These are phyloP conservation scores for Calliopsis andreniformis DNA, from an alignment of 1,140 invertebrate species.

Conservation along the genomic window DNA sequence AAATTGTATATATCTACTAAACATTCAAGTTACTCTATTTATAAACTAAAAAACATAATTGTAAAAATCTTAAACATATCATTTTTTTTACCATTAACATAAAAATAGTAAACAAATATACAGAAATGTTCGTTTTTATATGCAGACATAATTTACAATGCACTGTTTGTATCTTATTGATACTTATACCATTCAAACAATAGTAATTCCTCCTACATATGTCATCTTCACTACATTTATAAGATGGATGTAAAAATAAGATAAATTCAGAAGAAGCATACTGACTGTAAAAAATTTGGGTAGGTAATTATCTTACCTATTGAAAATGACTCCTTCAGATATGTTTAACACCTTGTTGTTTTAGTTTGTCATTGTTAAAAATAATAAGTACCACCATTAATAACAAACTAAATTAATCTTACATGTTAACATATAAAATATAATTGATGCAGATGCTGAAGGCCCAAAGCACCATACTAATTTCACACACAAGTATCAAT, in stretches of 20 bases:
- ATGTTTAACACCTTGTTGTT: constrained; percentile 24
- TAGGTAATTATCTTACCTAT: constrained; percentile 20
- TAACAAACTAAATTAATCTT: constrained; percentile 47
- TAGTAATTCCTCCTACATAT: constrained; percentile 8
- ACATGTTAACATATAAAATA: constrained; percentile 50
- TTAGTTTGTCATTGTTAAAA: constrained; percentile 34
- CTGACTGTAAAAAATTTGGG: constrained; percentile 14
- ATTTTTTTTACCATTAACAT: neutral
- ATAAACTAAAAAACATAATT: neutral
- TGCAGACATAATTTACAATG: constrained; percentile 22
- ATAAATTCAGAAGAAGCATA: constrained; percentile 2
- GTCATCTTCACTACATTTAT: constrained; percentile 30
- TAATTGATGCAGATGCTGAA: constrained; percentile 31
- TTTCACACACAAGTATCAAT: constrained; percentile 53
- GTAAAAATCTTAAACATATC: too few species aligned
- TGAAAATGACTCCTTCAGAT: neutral
- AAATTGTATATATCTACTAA: neutral
- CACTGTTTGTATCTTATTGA: constrained; percentile 17
- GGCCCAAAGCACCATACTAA: constrained; percentile 54
- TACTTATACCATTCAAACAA: constrained; percentile 33
- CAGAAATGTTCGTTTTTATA: constrained; percentile 2
- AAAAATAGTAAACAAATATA: neutral
- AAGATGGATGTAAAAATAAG: neutral
- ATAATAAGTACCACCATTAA: constrained; percentile 17
- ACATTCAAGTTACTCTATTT: neutral